Base-by-base conservation (phyloP, 2,113 vertebrate species). In the Prunella fulvescens region DNA sequence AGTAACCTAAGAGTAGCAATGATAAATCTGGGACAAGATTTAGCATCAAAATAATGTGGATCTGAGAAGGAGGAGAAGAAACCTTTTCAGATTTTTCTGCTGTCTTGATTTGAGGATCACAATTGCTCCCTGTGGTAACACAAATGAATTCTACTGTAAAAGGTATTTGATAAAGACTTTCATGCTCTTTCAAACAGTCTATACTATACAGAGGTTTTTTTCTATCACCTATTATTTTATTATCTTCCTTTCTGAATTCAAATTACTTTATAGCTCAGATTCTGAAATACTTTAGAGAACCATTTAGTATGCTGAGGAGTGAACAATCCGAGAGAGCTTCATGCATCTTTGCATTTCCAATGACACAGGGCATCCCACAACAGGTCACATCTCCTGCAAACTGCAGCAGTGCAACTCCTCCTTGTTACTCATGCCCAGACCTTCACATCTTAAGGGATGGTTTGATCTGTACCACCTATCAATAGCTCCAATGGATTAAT, bases 191-290 rank as follows among this genome's bases (percentile, higher is more conserved):
- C 65, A 60, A 93, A 94, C 48, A 82, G 71, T 83, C 79, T 77
- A 93, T 48, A 62, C 65, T 71, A 79, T 42, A 71, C 11, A 50
- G 86, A 74, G 37, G 4, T 28, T 93, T 93, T 93, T 93, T 90
- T 83, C 72, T 78, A 66, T 60, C 81, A 84, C 90, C 93, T 62
- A 92, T 96, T 96, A 95, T 94, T 96, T 96, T 94, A 96, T 97
- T 88, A 93, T 93, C 92, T 94, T 88, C 90, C 76, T 88, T 97
- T 88, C 95, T 96, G 93, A 94, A 96, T 96, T 86, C 84, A 94
- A 94, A 94, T 92, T 88, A 94, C 90, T 81, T 90, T 74, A 81
- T 71, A 78, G 88, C 72, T 86, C 72, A 40, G 48, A 78, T 86
- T 77, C 64, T 84, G 79, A 78, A 93, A 93, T 78, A 69, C 60